A percentile compares a stretch with the other conserved stretches of the same genome.
phyloP scores from a whole-genome alignment of 1,140 invertebrate genomes.

The Neelides sp. region DNA sequence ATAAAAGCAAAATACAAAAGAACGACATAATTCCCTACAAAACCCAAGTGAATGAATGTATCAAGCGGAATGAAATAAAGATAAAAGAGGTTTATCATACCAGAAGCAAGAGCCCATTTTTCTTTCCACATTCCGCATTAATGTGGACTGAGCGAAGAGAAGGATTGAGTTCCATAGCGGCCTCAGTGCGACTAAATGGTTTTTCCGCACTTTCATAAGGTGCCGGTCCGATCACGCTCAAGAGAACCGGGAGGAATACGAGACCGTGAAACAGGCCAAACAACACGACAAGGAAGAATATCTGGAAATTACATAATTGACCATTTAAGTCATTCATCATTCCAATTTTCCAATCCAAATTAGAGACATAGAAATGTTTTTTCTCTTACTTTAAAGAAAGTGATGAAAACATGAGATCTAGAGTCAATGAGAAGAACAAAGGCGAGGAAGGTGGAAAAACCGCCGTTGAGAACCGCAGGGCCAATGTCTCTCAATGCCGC shows the following conservation, averaged over 20 bases:
- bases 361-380: neutral
- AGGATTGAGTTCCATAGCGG: no score
- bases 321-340: constrained; percentile 22
- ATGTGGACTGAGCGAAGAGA: no score
- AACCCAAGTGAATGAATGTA: no score
- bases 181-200: no score
- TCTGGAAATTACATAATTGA: constrained; percentile 38
- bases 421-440: constrained; percentile 57
- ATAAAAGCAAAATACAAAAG: no score
- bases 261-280: constrained; percentile 66
- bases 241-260: constrained; percentile 56
- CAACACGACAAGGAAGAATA: constrained; percentile 58
- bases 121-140: no score
- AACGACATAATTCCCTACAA: no score
- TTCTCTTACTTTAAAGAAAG: constrained; percentile 56
- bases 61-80: no score
- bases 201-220: constrained; percentile 38
- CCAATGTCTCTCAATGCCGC: constrained; percentile 62
- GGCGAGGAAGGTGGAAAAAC: constrained; percentile 64
- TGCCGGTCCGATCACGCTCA: constrained; percentile 55
- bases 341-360: neutral
- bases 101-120: no score
- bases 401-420: constrained; percentile 61
- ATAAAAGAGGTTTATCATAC: no score
- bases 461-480: constrained; percentile 64